Conservation (phyloP, 2,797 vertebrate species). For the Muscicapa comitata region DNA sequence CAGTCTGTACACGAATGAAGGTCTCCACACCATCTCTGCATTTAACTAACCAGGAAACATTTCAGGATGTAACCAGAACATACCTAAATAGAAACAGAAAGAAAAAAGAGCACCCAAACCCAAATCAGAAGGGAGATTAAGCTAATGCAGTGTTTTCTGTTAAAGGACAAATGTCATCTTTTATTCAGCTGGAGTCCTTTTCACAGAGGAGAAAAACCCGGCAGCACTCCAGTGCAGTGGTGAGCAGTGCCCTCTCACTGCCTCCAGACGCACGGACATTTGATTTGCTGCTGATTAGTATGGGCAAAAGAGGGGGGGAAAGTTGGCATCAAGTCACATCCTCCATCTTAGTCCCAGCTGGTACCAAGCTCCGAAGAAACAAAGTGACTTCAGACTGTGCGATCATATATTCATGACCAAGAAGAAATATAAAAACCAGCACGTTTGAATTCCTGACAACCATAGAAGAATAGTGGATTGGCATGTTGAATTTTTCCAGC, state of each 20-base stretch:
- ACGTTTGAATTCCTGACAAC: slow-evolving; percentile 79
- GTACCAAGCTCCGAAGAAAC: slow-evolving; percentile 71
- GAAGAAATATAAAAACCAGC: slow-evolving; percentile 73
- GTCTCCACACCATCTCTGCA: not conserved
- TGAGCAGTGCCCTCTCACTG: slow-evolving; percentile 68
- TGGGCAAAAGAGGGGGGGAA: slow-evolving; percentile 36
- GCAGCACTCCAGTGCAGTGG: not conserved
- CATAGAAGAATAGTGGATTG: slow-evolving; percentile 79
- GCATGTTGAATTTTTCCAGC: slow-evolving; percentile 83
- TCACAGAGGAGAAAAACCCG: not conserved
- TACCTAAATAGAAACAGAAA: not conserved
- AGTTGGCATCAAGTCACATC: slow-evolving; percentile 78
- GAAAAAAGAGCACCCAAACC: not conserved
- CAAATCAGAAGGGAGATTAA: slow-evolving; percentile 1
- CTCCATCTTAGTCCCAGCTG: slow-evolving; percentile 81
- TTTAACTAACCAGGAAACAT: not conserved
- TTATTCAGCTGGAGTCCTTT: slow-evolving; percentile 1
- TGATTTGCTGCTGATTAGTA: slow-evolving; percentile 47
- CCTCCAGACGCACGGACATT: slow-evolving; percentile 56
- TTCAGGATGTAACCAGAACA: not conserved
- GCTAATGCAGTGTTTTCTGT: not conserved
- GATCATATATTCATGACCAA: slow-evolving; percentile 75
- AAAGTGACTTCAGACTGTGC: slow-evolving; percentile 75
- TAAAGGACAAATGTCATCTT: slow-evolving; percentile 23
- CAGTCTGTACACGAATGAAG: not conserved